Evolutionary conservation across 2,113 vertebrate genomes (phyloP).

Genomic region (Indri indri): DNA sequence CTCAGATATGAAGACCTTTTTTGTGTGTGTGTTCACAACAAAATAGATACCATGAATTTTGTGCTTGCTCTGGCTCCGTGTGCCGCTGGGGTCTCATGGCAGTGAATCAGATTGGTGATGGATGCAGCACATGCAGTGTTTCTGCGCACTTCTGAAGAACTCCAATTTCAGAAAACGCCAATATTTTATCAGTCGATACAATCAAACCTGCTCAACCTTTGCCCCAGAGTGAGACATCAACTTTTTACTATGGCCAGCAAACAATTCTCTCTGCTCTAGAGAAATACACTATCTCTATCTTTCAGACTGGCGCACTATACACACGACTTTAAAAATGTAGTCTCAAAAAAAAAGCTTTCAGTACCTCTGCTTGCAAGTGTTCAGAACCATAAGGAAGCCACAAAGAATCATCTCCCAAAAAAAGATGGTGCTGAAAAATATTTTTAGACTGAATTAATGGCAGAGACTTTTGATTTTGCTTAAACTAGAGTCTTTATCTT

Average conservation of each 20-base stretch:
- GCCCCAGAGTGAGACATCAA: not conserved
- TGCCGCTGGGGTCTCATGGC: fast-evolving
- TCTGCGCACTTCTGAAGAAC: not conserved
- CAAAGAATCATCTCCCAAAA: not conserved
- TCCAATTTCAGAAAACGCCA: not conserved
- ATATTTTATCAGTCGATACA: not conserved
- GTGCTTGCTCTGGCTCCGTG: not conserved
- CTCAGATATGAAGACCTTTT: not conserved
- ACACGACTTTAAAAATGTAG: not conserved
- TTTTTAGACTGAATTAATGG: not conserved
- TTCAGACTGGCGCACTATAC: not conserved
- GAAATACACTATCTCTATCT: not conserved
- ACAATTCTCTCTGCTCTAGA: not conserved
- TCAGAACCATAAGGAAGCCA: not conserved
- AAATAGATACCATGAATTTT: not conserved
- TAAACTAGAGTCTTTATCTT: not conserved
- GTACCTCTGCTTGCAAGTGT: not conserved
- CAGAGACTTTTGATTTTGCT: not conserved
- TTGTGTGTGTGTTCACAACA: not conserved
- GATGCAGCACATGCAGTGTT: not conserved
- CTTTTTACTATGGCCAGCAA: not conserved
- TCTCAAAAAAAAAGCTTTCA: not conserved
- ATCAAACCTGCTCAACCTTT: not conserved
- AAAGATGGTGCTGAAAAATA: not conserved
- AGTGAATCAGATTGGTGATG: not conserved